Base-by-base conservation (phyloP, 1,140 invertebrate genomes). In the Heliconius nattereri region DNA sequence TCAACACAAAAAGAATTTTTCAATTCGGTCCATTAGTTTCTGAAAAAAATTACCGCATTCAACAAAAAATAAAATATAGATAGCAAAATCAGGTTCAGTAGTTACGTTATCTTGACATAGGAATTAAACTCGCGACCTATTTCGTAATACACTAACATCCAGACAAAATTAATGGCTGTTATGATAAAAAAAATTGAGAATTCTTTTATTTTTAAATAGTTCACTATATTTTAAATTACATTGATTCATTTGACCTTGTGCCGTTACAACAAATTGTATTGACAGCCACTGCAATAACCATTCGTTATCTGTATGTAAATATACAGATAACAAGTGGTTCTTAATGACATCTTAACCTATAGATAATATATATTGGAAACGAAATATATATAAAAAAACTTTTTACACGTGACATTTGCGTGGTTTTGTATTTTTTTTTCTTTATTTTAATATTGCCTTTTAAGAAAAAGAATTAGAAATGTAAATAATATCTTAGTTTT, bases 321-420 rank as follows among this genome's bases (percentile, higher is more conserved):
- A 66, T 66, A 66, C 60, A 66, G 60, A 66, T 66, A 66, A 29
- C 26, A 7, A 29, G 29, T 29, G 23, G 60, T 66, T n/a, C 26
- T 66, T 66, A 66, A 66, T 66, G 60, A 66, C 60, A 66, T 66
- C 60, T 66, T 66, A 66, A 66, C 60, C 60, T 66, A 66, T 16
- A 66, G 60, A 66, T 66, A 66, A 66, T 6, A 66, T 66, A 66
- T 66, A 66, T 66, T 66, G 60, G 26, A 66, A 66, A 13, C 23
- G 23, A 66, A 66, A 26, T 66, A 26, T 66, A 66, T 9, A 60
- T 29, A 66, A 66, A 66, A 26, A 66, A 6, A 13, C 29, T 11
- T 66, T 13, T 16, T 66, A 13, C 60, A 66, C 60, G 60, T 66
- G 60, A 29, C 23, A 29, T 26, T 66, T 13, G 60, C 26, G 26